These are phyloP conservation scores for Chloroceryle aenea DNA, from an alignment of 2,113 vertebrate genomes.

Conservation along the genomic window DNA sequence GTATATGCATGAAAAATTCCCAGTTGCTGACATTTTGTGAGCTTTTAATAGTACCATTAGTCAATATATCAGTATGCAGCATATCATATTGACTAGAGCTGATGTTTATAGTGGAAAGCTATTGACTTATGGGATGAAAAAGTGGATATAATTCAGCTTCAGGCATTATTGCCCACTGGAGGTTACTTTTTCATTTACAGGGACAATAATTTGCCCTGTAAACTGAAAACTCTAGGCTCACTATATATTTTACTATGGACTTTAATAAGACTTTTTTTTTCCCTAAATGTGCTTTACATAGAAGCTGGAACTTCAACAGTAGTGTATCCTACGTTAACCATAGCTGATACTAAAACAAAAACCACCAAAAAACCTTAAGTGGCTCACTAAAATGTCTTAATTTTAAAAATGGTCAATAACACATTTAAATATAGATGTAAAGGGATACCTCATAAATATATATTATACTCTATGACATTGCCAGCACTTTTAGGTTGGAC, in stretches of 20 bases:
- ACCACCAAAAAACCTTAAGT: background rate
- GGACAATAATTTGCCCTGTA: slow-evolving; percentile 68
- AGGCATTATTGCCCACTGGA: slow-evolving; percentile 64
- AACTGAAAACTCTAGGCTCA: slow-evolving; percentile 59
- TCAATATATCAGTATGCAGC: slow-evolving; percentile 71
- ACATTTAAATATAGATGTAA: background rate
- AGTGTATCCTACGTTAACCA: background rate
- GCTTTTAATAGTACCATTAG: slow-evolving; percentile 69
- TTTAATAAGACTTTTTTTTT: slow-evolving; percentile 36
- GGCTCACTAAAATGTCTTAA: background rate
- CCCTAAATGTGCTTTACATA: background rate
- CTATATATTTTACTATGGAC: slow-evolving; percentile 48
- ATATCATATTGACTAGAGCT: slow-evolving; percentile 70
- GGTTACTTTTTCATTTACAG: slow-evolving; percentile 67
- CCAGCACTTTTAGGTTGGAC: background rate
- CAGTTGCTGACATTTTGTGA: slow-evolving; percentile 63
- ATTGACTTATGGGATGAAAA: slow-evolving; percentile 70
- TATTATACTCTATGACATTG: background rate
- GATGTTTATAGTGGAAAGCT: slow-evolving; percentile 72
- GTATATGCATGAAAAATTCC: slow-evolving; percentile 57
- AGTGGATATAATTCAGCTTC: slow-evolving; percentile 67
- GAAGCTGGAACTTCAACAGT: background rate
- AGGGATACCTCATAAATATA: background rate
- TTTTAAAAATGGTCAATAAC: background rate
- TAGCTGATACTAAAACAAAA: background rate